Evolutionary conservation across 35 echinoderm and acorn worm species (phyloP).

Genomic region (Apostichopus japonicus): DNA sequence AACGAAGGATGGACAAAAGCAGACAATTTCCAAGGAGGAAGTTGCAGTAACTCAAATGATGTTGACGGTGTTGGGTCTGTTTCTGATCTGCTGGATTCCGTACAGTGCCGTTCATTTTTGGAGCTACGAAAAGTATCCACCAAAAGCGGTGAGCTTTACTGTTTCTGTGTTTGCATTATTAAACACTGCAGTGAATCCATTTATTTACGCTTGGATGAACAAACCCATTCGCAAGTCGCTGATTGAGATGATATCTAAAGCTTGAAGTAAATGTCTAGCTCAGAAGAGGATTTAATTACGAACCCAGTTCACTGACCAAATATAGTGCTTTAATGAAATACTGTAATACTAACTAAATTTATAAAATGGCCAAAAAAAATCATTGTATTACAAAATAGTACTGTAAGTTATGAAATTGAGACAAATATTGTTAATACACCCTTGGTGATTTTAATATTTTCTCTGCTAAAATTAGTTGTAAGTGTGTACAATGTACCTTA

Average conservation of each 20-base stretch:
- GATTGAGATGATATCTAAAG: constrained; percentile 1
- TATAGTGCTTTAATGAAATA: too few species aligned
- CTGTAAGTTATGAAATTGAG: too few species aligned
- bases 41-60: constrained; percentile 18
- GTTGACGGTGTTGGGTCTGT: not conserved
- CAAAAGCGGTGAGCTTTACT: not conserved
- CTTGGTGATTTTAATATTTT: too few species aligned
- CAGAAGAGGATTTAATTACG: not conserved
- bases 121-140: not conserved
- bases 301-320: not conserved
- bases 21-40: not conserved
- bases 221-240: constrained; percentile 29
- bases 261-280: not conserved
- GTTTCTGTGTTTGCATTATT: constrained; percentile 11
- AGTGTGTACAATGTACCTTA: too few species aligned
- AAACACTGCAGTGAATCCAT: constrained; percentile 18
- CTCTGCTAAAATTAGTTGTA: too few species aligned
- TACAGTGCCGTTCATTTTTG: constrained; percentile 8
- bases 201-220: constrained; percentile 31
- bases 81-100: constrained; percentile 27
- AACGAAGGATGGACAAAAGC: not conserved
- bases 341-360: too few species aligned
- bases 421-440: too few species aligned
- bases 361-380: too few species aligned
- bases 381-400: too few species aligned